Base-by-base conservation (phyloP, 2,797 vertebrate species). In the Microchirus variegatus region DNA sequence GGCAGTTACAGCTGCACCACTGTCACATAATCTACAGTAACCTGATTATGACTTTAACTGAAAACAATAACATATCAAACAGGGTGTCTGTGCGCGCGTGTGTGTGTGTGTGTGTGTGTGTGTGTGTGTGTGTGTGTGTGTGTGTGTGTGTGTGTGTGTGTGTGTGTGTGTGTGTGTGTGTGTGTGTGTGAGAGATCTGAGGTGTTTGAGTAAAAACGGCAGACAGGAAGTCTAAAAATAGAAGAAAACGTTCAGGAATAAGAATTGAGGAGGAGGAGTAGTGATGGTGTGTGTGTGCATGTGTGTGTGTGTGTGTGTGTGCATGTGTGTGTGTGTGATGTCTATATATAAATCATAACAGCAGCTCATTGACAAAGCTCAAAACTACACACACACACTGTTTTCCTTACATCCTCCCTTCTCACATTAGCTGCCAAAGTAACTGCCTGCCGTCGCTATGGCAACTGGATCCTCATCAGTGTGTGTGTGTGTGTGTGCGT, bases 381-480 rank as follows among this genome's bases (percentile, higher is more conserved):
- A 7, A 17, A 77, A 67, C 58, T 67, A 53, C 74, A 82, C 84
- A 78, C 78, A 86, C 61, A 78, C 73, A 86, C 87, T 82, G 67
- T 92, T 93, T 85, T n/a, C 89, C 85, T 75, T 62, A n/a, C n/a
- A 67, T 67, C 77, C 87, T 80, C 81, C 82, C 84, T 67, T 78
- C 66, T 90, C 82, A 81, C 70, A 66, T 76, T 88, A 82, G 88
- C 87, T 87, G 87, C 94, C 90, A 89, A 84, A 93, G 93, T 93
- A 95, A 96, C 94, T 59, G 66, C 88, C 78, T 92, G 86, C 78
- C 83, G 84, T 90, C 88, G 84, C 91, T 89, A 87, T 91, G 91
- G 90, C 72, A 92, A 95, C 94, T 82, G 80, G 63, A 83, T 92
- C 80, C 65, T 76, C 61, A 85, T 85, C 89, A 84, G 64, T 40